Percentiles rank a stretch among this genome's conserved stretches.
phyloP scores from a whole-genome alignment of 2,888 invertebrate species.

The Polymixis flavicincta region DNA sequence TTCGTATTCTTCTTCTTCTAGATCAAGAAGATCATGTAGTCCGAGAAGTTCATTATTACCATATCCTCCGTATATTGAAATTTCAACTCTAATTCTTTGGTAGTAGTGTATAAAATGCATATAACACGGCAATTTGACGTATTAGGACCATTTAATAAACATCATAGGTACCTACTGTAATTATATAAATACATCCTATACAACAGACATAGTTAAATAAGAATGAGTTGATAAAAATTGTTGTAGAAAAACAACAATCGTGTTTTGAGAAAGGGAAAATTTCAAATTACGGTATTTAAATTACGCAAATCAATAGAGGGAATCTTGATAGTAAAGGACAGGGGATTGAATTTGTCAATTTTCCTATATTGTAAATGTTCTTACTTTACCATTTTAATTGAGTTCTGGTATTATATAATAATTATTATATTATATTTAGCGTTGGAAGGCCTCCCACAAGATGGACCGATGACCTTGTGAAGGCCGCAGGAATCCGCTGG shows the following conservation, averaged over 20 bases:
- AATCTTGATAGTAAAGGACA: slow-evolving; percentile 5
- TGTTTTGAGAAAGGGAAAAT: not conserved
- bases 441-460: no score
- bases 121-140: not conserved
- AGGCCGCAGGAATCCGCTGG: no score
- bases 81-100: no score
- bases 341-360: slow-evolving; percentile 39
- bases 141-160: not conserved
- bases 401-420: not conserved
- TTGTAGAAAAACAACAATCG: not conserved
- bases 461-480: no score
- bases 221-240: not conserved
- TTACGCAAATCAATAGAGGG: slow-evolving; percentile 2
- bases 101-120: not conserved
- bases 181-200: not conserved
- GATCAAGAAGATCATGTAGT: not conserved
- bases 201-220: no score
- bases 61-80: not conserved
- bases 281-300: slow-evolving; percentile 13
- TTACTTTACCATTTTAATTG: slow-evolving; percentile 10
- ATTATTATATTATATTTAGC: no score
- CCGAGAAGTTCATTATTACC: not conserved
- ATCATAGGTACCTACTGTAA: no score
- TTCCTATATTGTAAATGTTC: slow-evolving; percentile 5
- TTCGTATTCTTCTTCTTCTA: not conserved